Conservation (phyloP, 2,888 invertebrate species). For the Clostera curtula region DNA sequence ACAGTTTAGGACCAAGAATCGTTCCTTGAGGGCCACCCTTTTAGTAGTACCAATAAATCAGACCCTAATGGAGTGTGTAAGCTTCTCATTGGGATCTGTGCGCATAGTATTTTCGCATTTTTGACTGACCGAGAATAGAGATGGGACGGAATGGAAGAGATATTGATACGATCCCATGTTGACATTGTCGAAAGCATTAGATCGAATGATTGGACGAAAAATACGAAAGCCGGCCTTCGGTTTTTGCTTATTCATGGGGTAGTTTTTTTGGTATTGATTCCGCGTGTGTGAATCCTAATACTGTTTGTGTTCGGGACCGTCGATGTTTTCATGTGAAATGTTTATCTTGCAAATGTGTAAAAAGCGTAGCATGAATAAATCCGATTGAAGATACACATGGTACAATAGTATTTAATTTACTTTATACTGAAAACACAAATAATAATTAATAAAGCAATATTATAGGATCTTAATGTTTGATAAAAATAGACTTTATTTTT, state of each 20-base stretch:
- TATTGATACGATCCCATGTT: constrained; percentile 39
- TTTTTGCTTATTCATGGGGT: constrained; percentile 16
- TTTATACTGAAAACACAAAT: too few species aligned
- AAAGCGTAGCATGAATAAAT: too few species aligned
- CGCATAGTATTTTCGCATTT: constrained; percentile 59
- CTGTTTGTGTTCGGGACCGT: constrained; percentile 5
- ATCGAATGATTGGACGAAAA: constrained; percentile 27
- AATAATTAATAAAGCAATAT: too few species aligned
- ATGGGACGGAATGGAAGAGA: constrained; percentile 33
- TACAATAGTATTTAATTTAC: too few species aligned
- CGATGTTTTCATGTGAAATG: too few species aligned
- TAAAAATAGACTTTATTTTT: too few species aligned
- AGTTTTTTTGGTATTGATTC: constrained; percentile 11
- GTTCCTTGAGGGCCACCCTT: constrained; percentile 65
- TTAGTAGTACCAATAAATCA: constrained; percentile 68
- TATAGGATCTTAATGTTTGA: too few species aligned
- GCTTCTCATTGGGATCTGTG: constrained; percentile 39
- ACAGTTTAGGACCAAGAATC: constrained; percentile 50
- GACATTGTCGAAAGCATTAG: constrained; percentile 34
- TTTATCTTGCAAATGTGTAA: too few species aligned
- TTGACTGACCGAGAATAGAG: constrained; percentile 41
- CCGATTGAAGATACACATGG: too few species aligned
- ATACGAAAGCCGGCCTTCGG: constrained; percentile 9
- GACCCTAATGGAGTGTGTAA: constrained; percentile 64
- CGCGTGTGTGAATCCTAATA: constrained; percentile 11